Evolutionary conservation across 2,113 vertebrate genomes (phyloP).

Genomic region (Melanostigma gelatinosum): DNA sequence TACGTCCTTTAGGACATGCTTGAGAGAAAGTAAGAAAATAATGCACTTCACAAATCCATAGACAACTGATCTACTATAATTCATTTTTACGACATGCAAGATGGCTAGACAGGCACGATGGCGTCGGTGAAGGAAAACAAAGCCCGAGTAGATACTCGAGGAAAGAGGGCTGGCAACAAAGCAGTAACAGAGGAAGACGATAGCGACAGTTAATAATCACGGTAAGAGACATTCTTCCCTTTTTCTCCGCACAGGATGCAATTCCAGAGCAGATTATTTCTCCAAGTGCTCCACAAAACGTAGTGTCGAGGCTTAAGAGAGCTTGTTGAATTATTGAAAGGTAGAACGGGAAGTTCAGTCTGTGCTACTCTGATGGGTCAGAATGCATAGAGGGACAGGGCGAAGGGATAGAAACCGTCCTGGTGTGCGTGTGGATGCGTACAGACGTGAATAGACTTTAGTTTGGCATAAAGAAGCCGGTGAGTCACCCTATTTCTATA

Average conservation of each 20-base stretch:
- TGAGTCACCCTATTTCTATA: constrained; percentile 60
- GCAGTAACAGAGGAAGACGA: constrained; percentile 9
- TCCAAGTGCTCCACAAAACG: constrained; percentile 21
- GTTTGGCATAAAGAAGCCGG: constrained; percentile 35
- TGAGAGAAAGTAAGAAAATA: background rate
- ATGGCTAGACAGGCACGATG: background rate
- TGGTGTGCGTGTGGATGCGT: background rate
- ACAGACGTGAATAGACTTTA: constrained; percentile 35
- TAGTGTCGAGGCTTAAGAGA: constrained; percentile 11
- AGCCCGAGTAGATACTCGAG: constrained; percentile 1
- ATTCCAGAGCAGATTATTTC: constrained; percentile 21
- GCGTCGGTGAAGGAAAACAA: constrained; percentile 10
- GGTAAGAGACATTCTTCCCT: background rate
- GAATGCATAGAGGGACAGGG: constrained; percentile 4
- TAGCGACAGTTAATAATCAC: constrained; percentile 27
- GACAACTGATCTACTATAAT: constrained; percentile 43
- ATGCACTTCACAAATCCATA: background rate
- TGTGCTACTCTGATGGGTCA: background rate
- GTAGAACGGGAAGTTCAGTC: background rate
- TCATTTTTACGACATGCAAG: background rate
- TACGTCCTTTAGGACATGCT: background rate
- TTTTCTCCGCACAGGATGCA: background rate
- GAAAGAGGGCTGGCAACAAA: constrained; percentile 3
- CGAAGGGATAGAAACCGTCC: background rate
- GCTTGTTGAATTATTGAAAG: constrained; percentile 49